These are phyloP conservation scores for Liparis tanakae DNA, from an alignment of 2,797 vertebrate species.

Conservation along the genomic window DNA sequence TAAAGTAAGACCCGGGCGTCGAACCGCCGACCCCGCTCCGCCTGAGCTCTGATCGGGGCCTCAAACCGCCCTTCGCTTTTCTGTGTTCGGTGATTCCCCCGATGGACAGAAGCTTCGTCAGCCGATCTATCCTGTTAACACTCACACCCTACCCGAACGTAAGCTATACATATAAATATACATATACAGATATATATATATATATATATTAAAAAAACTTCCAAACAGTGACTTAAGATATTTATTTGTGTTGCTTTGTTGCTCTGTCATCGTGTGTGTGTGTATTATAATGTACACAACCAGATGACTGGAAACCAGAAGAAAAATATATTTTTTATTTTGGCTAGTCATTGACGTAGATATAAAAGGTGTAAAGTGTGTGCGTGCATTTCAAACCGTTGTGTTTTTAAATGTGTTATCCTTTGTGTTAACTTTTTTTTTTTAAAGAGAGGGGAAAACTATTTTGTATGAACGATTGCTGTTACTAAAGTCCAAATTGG, in stretches of 20 bases:
- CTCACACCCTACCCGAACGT: slow-evolving; percentile 86
- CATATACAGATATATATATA: slow-evolving; percentile 77
- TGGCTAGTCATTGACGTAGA: slow-evolving; percentile 80
- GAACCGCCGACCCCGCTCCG: neutral
- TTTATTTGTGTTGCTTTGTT: slow-evolving; percentile 90
- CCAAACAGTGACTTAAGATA: slow-evolving; percentile 89
- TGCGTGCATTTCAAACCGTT: slow-evolving; percentile 81
- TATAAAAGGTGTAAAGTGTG: slow-evolving; percentile 82
- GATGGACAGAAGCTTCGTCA: slow-evolving; percentile 50
- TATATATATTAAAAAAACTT: slow-evolving; percentile 63
- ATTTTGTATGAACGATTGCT: slow-evolving; percentile 66
- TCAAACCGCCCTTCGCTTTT: slow-evolving; percentile 20
- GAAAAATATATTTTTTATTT: slow-evolving; percentile 72
- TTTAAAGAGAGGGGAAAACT: slow-evolving; percentile 34
- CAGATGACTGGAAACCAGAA: slow-evolving; percentile 71
- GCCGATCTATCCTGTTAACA: slow-evolving; percentile 65
- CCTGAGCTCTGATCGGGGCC: neutral
- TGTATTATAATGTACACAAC: slow-evolving; percentile 84
- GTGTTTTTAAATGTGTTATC: slow-evolving; percentile 70
- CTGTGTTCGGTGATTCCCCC: slow-evolving; percentile 27
- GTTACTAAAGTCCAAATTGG: slow-evolving; percentile 61
- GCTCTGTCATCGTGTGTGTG: slow-evolving; percentile 84
- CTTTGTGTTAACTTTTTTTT: slow-evolving; percentile 65
- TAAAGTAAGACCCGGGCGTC: neutral
- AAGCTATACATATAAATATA: slow-evolving; percentile 89